Base-by-base conservation (phyloP, 1,140 invertebrate genomes). In the Oryzaephilus surinamensis region DNA sequence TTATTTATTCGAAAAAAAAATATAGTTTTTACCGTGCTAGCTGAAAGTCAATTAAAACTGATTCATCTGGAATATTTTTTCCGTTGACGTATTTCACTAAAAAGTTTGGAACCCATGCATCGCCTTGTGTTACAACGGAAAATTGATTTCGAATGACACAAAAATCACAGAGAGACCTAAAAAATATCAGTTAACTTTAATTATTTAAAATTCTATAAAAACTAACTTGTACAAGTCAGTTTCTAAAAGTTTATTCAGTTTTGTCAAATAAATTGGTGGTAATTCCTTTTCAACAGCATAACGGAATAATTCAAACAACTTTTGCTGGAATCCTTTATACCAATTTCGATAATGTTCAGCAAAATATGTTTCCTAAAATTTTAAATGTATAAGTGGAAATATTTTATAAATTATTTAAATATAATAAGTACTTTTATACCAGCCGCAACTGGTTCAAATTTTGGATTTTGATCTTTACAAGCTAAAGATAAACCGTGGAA, bases 41-140 rank as follows among this genome's bases (percentile, higher is more conserved):
- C 61, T 84, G 80, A 46, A 80, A 82, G 48, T 84, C 81, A 23
- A 83, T 74, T 24, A 83, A 67, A 43, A 70, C 69, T 1, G 73
- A 64, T 26, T 69, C 65, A 31, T 68, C 48, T 1, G 71, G 64
- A 6, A 49, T 38, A 2, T 49, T 44, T 17, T 50, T 51, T 7
- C 52, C 48, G 5, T 64, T 46, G 3, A 57, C 45, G 38, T 71
- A 69, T 37, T 69, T 66, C 7, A 72, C 69, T 2, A 84, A 52
- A 50, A 84, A 83, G 54, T 84, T 84, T 21, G 77, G 79, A 0
- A 72, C 71, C 80, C 80, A 84, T 18, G 71, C 73, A 56, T 84
- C 81, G 1, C 81, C 81, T 38, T 83, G 79, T 6, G 68, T 71
- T 14, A 83, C 67, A 0, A 77, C 73, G 18, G 67, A 72, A 20